These are phyloP conservation scores for Trissolcus brochymenae DNA, from an alignment of 2,888 invertebrate genomes.

Conservation along the genomic window DNA sequence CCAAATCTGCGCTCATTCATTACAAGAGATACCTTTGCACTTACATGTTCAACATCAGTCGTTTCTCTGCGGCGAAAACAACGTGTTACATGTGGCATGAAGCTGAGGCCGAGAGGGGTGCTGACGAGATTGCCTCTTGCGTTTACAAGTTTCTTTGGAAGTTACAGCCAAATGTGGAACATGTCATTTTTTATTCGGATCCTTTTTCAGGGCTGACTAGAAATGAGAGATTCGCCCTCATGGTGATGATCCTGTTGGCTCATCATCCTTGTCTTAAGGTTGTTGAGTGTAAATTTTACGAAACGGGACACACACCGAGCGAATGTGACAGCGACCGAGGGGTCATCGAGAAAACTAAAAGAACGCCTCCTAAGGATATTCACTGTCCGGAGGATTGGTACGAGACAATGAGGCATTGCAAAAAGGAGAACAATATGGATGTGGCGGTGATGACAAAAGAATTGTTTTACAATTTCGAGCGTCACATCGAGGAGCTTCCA, in stretches of 20 bases:
- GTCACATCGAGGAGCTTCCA: slow-evolving; percentile 3
- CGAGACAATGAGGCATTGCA: slow-evolving; percentile 12
- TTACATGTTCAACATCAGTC: slow-evolving; percentile 63
- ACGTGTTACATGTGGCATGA: slow-evolving; percentile 66
- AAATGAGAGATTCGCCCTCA: background rate
- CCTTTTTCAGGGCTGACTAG: slow-evolving; percentile 5
- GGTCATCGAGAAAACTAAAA: slow-evolving; percentile 21
- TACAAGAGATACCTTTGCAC: slow-evolving; percentile 66
- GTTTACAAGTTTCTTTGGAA: slow-evolving; percentile 4
- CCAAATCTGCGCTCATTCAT: slow-evolving; percentile 60
- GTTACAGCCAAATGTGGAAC: background rate
- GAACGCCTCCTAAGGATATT: background rate
- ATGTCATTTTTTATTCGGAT: slow-evolving; percentile 13
- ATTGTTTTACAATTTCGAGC: slow-evolving; percentile 28
- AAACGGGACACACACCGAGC: slow-evolving; percentile 6
- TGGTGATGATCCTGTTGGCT: background rate
- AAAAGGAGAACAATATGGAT: slow-evolving; percentile 20
- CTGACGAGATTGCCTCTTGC: slow-evolving; percentile 59
- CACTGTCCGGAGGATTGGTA: slow-evolving; percentile 42
- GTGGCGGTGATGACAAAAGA: slow-evolving; percentile 15
- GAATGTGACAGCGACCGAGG: slow-evolving; percentile 22
- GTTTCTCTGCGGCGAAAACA: slow-evolving; percentile 50
- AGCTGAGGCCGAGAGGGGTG: slow-evolving; percentile 58
- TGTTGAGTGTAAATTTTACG: slow-evolving; percentile 9
- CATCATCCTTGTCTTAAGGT: slow-evolving; percentile 1